phyloP scores from a whole-genome alignment of 2,888 invertebrate species.

The Lepidocyrtinus sp. region DNA sequence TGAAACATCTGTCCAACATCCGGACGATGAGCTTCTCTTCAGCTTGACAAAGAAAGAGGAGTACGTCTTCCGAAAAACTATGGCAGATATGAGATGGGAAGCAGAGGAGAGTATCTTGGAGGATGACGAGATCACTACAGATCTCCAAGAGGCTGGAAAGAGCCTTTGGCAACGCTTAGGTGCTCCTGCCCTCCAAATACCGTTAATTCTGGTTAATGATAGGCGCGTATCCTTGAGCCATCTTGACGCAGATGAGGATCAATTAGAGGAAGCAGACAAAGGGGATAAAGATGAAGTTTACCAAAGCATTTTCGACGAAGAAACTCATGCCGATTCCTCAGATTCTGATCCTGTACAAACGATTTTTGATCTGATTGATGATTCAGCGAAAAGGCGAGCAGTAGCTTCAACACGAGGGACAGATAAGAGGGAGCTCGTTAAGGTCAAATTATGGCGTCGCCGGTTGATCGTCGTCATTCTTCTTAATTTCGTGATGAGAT shows the following conservation, averaged over 20 bases:
- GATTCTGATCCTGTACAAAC: slow-evolving; percentile 31
- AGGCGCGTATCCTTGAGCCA: slow-evolving; percentile 30
- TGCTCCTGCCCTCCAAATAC: background rate
- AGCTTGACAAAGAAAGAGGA: slow-evolving; percentile 38
- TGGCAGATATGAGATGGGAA: slow-evolving; percentile 40
- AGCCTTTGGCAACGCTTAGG: slow-evolving; percentile 24
- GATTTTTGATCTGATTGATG: slow-evolving; percentile 38
- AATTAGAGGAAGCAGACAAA: background rate
- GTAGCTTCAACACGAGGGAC: background rate
- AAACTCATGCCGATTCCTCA: background rate
- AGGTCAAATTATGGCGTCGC: slow-evolving; percentile 40
- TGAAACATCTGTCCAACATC: no score
- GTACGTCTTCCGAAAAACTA: slow-evolving; percentile 7
- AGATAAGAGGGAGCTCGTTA: background rate
- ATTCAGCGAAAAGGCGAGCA: background rate
- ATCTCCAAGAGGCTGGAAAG: background rate
- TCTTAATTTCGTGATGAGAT: slow-evolving; percentile 53
- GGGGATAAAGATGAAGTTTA: background rate
- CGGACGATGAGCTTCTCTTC: slow-evolving; percentile 5
- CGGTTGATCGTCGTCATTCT: slow-evolving; percentile 45
- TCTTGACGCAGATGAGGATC: slow-evolving; percentile 1
- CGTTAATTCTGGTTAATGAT: slow-evolving; percentile 33
- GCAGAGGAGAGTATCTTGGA: slow-evolving; percentile 11
- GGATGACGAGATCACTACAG: background rate
- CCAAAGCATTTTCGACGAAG: background rate